These are phyloP conservation scores for Laticauda laticaudata DNA, from an alignment of 2,113 vertebrate species.

Conservation along the genomic window DNA sequence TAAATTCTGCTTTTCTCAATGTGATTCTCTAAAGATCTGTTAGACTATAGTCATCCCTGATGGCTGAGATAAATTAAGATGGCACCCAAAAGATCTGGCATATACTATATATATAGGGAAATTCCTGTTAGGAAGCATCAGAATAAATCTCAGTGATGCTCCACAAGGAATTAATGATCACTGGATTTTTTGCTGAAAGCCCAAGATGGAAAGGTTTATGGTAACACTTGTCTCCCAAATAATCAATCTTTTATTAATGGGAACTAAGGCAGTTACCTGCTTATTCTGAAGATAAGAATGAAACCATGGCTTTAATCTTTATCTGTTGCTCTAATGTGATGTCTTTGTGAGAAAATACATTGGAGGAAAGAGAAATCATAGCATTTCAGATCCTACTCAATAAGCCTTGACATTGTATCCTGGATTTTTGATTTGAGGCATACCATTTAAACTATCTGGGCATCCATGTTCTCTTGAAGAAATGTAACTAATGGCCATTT, in stretches of 20 bases:
- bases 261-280: background rate
- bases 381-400: background rate
- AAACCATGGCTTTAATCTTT: background rate
- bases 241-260: background rate
- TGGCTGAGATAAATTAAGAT: background rate
- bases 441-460: background rate
- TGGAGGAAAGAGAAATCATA: background rate
- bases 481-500: background rate
- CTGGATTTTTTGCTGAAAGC: background rate
- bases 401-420: background rate
- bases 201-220: background rate
- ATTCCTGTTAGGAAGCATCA: background rate
- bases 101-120: background rate
- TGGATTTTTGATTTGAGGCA: background rate
- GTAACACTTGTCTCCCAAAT: conserved; percentile 1
- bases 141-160: background rate
- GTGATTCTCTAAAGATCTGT: background rate
- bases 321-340: background rate
- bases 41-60: background rate
- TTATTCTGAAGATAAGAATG: background rate
- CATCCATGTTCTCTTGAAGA: background rate
- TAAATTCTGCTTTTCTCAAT: background rate
- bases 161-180: background rate
- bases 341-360: background rate
- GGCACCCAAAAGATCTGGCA: background rate